Conservation (phyloP, 2,888 invertebrate genomes). For the Torymus tubicola region DNA sequence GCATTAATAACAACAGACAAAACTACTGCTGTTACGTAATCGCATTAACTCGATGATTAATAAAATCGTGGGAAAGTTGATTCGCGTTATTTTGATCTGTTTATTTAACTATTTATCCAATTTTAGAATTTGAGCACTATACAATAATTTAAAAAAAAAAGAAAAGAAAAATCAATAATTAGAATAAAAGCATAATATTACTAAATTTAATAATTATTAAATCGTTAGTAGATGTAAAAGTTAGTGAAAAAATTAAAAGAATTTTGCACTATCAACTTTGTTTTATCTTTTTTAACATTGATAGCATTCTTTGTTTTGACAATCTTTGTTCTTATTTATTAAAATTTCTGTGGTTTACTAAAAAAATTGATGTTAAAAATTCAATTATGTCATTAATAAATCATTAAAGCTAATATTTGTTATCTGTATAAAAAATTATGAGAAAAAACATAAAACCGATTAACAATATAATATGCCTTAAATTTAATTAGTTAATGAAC, state of each 20-base stretch:
- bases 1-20: conserved; percentile 22
- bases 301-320: conserved; percentile 14
- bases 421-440: conserved; percentile 12
- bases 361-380: conserved; percentile 33
- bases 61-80: conserved; percentile 47
- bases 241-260: conserved; percentile 28
- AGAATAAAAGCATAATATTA: no score
- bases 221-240: no score
- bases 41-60: conserved; percentile 45
- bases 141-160: no score
- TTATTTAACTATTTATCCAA: neutral
- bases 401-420: conserved; percentile 16
- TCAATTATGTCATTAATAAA: conserved; percentile 45
- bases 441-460: neutral
- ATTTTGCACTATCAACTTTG: conserved; percentile 23
- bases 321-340: conserved; percentile 17
- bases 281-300: conserved; percentile 23
- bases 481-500: neutral
- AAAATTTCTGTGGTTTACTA: conserved; percentile 19
- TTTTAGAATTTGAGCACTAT: no score
- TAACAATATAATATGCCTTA: no score
- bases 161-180: no score
- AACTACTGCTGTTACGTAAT: conserved; percentile 9
- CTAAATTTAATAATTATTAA: no score
- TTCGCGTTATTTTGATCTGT: neutral